phyloP scores from a whole-genome alignment of 2,888 invertebrate genomes.

The Acanthococcus lagerstroemiae region DNA sequence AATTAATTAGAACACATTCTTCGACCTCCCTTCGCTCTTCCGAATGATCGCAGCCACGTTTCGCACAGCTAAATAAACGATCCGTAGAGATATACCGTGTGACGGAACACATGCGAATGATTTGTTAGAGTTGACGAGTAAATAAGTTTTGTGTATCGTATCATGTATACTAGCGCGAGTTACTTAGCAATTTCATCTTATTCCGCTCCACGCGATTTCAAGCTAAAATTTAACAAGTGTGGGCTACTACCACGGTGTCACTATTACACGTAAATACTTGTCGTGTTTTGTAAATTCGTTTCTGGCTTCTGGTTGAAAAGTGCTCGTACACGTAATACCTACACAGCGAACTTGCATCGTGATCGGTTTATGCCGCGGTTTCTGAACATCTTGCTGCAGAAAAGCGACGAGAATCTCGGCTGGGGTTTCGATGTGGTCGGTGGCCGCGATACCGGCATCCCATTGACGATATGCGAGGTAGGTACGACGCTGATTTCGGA shows the following conservation, averaged over 20 bases:
- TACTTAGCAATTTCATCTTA: too few species aligned
- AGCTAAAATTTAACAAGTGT: too few species aligned
- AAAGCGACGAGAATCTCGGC: constrained; percentile 35
- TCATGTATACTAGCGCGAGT: too few species aligned
- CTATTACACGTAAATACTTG: too few species aligned
- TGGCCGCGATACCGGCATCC: constrained; percentile 33
- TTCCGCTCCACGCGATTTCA: too few species aligned
- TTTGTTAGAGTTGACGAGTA: constrained; percentile 4
- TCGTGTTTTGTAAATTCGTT: too few species aligned
- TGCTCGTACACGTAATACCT: too few species aligned
- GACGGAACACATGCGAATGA: constrained; percentile 14
- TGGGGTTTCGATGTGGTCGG: constrained; percentile 38
- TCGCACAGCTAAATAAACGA: constrained; percentile 24
- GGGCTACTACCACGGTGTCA: too few species aligned
- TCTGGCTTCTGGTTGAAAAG: too few species aligned
- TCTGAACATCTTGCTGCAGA: constrained; percentile 37
- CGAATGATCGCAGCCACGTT: not conserved
- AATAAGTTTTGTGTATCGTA: too few species aligned
- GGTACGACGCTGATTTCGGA: too few species aligned
- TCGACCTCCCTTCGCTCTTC: not conserved
- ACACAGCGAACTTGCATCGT: too few species aligned
- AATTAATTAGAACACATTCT: constrained; percentile 24
- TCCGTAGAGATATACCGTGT: constrained; percentile 8
- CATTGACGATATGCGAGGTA: constrained; percentile 34
- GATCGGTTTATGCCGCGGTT: constrained; percentile 25